A percentile compares a stretch with the other conserved stretches of the same genome.
Evolutionary conservation across 2,888 invertebrate species (phyloP).

Genomic region (Plebejus argus): DNA sequence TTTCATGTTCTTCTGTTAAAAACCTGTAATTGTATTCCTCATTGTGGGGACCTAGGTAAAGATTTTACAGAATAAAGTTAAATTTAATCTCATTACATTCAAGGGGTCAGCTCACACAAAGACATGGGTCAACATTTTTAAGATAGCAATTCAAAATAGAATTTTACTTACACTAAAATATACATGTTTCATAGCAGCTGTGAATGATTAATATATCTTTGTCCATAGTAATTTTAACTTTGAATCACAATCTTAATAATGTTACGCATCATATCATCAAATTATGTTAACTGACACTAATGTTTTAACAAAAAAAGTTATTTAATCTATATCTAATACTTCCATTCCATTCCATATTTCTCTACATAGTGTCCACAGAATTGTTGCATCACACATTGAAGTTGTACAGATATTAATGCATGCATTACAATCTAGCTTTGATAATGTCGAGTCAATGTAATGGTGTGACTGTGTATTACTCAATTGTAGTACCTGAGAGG

Average conservation of each 20-base stretch:
- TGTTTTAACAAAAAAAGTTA: slow-evolving; percentile 2
- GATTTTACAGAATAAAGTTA: slow-evolving; percentile 9
- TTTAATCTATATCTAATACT: not conserved
- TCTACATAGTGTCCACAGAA: slow-evolving; percentile 15
- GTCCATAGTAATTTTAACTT: not conserved
- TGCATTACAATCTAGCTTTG: slow-evolving; percentile 12
- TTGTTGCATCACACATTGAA: slow-evolving; percentile 2
- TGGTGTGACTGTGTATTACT: slow-evolving; percentile 31
- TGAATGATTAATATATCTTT: not conserved
- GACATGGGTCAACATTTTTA: not conserved
- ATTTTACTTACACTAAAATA: not conserved
- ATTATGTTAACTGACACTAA: not conserved
- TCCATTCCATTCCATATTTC: slow-evolving; percentile 20
- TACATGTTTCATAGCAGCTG: not conserved
- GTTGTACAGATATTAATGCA: slow-evolving; percentile 2
- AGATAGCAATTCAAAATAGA: not conserved
- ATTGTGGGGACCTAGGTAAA: not conserved
- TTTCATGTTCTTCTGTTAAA: not conserved
- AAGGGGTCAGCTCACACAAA: not conserved
- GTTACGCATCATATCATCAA: not conserved
- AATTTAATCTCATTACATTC: slow-evolving; percentile 19
- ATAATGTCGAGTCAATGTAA: slow-evolving; percentile 18
- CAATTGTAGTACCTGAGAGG: slow-evolving; percentile 34
- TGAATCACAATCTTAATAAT: not conserved
- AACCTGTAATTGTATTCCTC: slow-evolving; percentile 12